Conservation (phyloP, 2,888 invertebrate species). For the Sphecodes monilicornis region DNA sequence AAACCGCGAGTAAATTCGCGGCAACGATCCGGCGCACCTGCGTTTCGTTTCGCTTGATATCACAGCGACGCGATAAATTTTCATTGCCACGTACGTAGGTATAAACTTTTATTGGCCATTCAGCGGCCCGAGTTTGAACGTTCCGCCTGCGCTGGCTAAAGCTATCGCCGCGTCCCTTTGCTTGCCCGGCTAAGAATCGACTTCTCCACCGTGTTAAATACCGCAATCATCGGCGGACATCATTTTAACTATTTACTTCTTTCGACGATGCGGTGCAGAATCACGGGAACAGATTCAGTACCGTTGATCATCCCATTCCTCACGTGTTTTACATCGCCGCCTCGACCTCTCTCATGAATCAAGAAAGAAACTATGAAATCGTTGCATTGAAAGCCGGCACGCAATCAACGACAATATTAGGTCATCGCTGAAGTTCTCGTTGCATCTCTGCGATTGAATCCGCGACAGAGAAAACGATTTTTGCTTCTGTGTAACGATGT, state of each 20-base stretch:
- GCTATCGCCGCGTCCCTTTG: neutral
- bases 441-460: neutral
- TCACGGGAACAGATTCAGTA: neutral
- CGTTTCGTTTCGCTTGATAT: constrained; percentile 65
- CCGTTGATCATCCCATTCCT: neutral
- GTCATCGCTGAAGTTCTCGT: neutral
- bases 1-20: constrained; percentile 54
- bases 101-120: constrained; percentile 63
- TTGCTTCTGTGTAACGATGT: neutral
- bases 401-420: neutral
- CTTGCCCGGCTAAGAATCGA: neutral
- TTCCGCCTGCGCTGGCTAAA: neutral
- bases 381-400: neutral
- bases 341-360: neutral
- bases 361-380: neutral
- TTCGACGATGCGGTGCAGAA: neutral
- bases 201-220: neutral
- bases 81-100: constrained; percentile 58
- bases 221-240: neutral
- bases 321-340: neutral
- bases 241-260: neutral
- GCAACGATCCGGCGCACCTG: constrained; percentile 60
- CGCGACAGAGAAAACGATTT: neutral
- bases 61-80: constrained; percentile 50
- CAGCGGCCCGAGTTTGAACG: constrained; percentile 8